Evolutionary conservation across 2,797 vertebrate species (phyloP), one percentile per base, ranked within the genome.

Genomic region (Rallus crepitans): DNA sequence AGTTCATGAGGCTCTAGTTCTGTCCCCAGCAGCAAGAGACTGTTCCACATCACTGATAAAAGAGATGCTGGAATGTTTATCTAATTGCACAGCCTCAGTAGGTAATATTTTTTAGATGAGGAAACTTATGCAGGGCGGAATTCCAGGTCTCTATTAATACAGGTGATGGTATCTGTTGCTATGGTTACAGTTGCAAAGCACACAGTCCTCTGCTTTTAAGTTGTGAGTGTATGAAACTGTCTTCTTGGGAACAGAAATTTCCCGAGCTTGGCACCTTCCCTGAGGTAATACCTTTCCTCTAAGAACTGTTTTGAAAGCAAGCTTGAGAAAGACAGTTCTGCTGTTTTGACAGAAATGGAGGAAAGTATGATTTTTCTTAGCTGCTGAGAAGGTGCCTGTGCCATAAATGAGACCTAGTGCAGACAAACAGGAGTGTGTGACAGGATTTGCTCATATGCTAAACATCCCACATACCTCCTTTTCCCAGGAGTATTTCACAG

Each of bases 111-210:
- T 90, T 90, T 68, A 50, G 57, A 68, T 80, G 55, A 82, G 50
- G 42, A 73, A 91, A 71, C 77, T 93, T 89, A 89, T 71, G 64
- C 83, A 80, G 60, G 70, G 53, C 70, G 57, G 90, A 90, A 95
- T 90, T 90, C 75, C 82, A 75, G 73, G 39, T 85, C 35, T 39
- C 55, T 87, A 15, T 80, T 88, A 90, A 87, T 71, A 63, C 57
- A 75, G 60, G n/a, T 92, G 64, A 88, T 92, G 31, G 23, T 85
- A 85, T 71, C 79, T 73, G 91, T 94, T 96, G 82, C 94, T 82
- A 59, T 93, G 87, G 91, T 90, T 93, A 94, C 88, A 82, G 47
- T 39, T 75, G 56, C 86, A 93, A 71, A 94, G 64, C 53, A 71
- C 56, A 71, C 57, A 94, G 40, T 52, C 35, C 33, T 93, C 75